phyloP scores from a whole-genome alignment of 2,113 vertebrate genomes.

The Antechinus stuartii region DNA sequence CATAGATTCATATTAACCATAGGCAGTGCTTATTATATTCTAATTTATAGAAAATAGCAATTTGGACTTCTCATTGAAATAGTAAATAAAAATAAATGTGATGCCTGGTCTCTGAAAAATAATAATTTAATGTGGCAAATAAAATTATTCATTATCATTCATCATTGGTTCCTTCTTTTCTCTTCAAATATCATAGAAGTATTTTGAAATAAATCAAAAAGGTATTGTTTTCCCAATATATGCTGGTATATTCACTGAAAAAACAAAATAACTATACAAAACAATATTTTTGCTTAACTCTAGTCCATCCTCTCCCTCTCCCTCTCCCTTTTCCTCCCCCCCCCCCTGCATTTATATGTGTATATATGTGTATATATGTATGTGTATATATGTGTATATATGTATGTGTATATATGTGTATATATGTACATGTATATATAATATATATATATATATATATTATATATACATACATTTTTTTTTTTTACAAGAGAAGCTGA shows the following conservation, averaged over 20 bases:
- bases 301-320: background rate
- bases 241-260: background rate
- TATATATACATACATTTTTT: background rate
- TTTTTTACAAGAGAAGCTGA: background rate
- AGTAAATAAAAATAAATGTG: background rate
- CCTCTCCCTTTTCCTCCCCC: no score
- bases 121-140: background rate
- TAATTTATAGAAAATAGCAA: constrained; percentile 1
- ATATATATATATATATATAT: no score
- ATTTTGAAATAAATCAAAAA: constrained; percentile 38
- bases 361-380: no score
- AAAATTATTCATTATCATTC: constrained; percentile 16
- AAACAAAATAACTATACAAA: background rate
- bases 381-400: no score
- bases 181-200: background rate
- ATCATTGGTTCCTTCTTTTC: constrained; percentile 5
- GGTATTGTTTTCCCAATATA: background rate
- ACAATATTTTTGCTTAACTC: background rate
- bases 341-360: no score
- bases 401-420: no score
- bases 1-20: background rate
- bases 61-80: background rate
- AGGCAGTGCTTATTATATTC: background rate
- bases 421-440: no score
- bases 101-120: constrained; percentile 8